Evolutionary conservation across 2,113 vertebrate genomes (phyloP).

Genomic region (Chauna torquata): DNA sequence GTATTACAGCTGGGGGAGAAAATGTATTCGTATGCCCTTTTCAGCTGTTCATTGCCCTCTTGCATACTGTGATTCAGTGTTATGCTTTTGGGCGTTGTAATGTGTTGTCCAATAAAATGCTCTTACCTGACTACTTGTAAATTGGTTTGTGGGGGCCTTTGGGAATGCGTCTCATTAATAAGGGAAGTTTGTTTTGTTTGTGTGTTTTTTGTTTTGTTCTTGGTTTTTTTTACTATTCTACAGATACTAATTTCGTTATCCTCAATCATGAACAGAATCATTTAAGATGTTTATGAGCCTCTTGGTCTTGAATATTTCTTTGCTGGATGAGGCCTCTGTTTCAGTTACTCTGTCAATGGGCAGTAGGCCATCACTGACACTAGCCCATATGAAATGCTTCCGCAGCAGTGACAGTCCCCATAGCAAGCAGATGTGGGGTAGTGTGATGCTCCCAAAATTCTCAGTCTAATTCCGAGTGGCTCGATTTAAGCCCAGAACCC

Average conservation of each 20-base stretch:
- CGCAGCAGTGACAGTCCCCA: background rate
- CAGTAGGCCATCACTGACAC: background rate
- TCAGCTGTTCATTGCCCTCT: background rate
- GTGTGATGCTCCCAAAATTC: background rate
- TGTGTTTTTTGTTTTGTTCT: background rate
- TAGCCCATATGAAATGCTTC: background rate
- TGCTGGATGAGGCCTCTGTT: background rate
- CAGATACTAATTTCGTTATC: background rate
- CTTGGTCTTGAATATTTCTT: background rate
- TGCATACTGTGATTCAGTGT: background rate
- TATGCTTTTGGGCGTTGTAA: background rate
- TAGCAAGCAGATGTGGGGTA: background rate
- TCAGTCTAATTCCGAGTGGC: background rate
- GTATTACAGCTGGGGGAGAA: background rate
- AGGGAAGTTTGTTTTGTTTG: background rate
- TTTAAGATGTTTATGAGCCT: background rate
- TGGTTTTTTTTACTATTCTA: background rate
- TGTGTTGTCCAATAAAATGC: background rate
- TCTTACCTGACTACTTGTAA: background rate
- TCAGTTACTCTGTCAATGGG: background rate
- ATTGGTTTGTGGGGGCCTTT: background rate
- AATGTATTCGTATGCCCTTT: background rate
- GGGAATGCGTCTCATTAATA: background rate
- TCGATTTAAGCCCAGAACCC: background rate
- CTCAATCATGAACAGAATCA: background rate